Evolutionary conservation across 2,113 vertebrate genomes (phyloP).

Genomic region (Sclerurus mexicanus): DNA sequence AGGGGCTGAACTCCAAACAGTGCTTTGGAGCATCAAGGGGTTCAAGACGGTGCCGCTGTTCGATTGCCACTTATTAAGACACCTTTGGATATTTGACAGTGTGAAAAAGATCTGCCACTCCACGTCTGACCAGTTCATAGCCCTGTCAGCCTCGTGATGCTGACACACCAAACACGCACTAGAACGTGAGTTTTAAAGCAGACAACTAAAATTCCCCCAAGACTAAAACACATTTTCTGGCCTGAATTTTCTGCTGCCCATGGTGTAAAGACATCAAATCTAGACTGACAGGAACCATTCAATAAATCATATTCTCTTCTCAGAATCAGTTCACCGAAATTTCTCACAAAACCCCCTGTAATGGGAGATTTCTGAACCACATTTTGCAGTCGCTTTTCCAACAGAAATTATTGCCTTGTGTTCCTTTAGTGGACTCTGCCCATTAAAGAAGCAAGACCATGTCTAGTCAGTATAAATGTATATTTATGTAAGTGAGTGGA

Average conservation of each 20-base stretch:
- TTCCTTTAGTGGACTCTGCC: neutral
- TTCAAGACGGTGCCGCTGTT: neutral
- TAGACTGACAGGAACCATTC: neutral
- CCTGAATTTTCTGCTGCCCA: neutral
- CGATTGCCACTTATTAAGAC: neutral
- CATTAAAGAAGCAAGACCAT: neutral
- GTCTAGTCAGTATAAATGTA: neutral
- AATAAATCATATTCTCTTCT: neutral
- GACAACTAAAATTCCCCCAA: neutral
- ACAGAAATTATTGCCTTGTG: neutral
- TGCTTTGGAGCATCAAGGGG: neutral
- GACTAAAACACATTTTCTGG: neutral
- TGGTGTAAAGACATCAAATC: neutral
- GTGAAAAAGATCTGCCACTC: neutral
- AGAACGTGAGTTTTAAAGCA: neutral
- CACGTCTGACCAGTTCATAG: neutral
- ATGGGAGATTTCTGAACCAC: neutral
- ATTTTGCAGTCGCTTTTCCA: neutral
- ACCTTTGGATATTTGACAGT: neutral
- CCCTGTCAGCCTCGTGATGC: accelerated
- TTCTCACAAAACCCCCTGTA: neutral
- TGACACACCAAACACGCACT: neutral
- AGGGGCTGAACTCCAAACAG: neutral
- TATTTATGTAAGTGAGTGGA: neutral
- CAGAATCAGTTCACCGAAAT: neutral